Evolutionary conservation across 2,797 vertebrate genomes (phyloP).

Genomic region (Mormyrops boulengeri): DNA sequence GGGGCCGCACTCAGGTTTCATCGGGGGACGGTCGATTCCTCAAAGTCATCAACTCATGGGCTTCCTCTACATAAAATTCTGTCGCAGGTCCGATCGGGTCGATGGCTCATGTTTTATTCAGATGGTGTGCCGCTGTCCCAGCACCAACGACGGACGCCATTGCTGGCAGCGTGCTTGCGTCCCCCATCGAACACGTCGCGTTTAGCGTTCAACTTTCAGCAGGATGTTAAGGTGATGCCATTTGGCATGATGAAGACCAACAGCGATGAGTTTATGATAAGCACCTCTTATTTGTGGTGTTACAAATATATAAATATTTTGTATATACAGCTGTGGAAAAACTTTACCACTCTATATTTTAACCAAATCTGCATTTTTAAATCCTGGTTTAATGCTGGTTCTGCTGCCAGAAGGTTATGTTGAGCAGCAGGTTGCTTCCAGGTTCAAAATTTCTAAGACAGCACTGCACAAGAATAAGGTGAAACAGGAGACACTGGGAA

Average conservation of each 20-base stretch:
- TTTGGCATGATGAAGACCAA: neutral
- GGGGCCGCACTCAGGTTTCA: neutral
- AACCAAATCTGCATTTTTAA: too few relatives aligned
- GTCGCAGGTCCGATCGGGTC: neutral
- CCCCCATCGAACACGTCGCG: neutral
- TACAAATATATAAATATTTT: neutral
- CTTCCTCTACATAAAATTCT: neutral
- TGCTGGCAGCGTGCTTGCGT: neutral
- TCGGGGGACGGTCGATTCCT: neutral
- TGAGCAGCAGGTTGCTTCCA: too few relatives aligned
- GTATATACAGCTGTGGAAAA: too few relatives aligned
- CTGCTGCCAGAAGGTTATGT: too few relatives aligned
- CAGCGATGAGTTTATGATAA: neutral
- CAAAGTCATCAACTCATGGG: neutral
- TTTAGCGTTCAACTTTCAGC: neutral
- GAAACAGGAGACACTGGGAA: too few relatives aligned
- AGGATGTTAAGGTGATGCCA: neutral
- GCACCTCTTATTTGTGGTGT: neutral
- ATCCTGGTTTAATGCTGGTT: too few relatives aligned
- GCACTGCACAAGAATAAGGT: too few relatives aligned
- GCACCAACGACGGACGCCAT: neutral
- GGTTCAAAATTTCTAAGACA: too few relatives aligned
- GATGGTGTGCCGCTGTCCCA: neutral
- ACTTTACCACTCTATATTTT: too few relatives aligned
- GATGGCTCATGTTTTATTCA: conserved; percentile 7